Base-by-base conservation (phyloP, 2,113 vertebrate species). In the Cyphomyrus plagiostoma region DNA sequence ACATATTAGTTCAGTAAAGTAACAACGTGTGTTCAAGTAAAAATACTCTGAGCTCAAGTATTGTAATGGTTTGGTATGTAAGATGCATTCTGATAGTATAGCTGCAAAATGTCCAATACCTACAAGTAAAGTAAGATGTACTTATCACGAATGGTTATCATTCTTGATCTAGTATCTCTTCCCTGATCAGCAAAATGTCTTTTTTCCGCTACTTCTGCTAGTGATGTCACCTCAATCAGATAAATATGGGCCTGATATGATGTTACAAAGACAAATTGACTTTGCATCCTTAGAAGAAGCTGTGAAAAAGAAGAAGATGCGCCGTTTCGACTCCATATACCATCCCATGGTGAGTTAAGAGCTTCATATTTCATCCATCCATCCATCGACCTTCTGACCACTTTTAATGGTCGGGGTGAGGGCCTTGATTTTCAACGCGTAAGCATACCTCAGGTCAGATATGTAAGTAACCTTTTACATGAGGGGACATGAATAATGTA, bases 141-240 rank as follows among this genome's bases (percentile, higher is more conserved):
- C 53, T 46, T 88, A 87, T 87, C 85, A 53, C 5, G 3, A 53
- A 21, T 26, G 21, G 10, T 48, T 66, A 88, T 66, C 87, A 88
- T 3, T 30, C 19, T 19, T 66, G 53, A 88, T 53, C 52, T 88
- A 23, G 87, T 88, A 88, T 66, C 52, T 45, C 35, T 66, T 88
- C 66, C 39, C 62, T 15, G 62, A 19, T 48, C 45, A 62, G 56
- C 19, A 74, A 49, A 74, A 74, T 19, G 0, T 4, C 3, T 7
- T 62, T 42, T 88, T 88, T 70, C 42, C 46, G 42, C 23, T 45
- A n/a, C 21, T 74, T 48, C 13, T 74, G 56, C 62, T 74, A 45
- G 10, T 42, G 50, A 42, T 83, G 48, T 89, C 74, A 89, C 49
- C 8, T 45, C 13, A 35, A 83, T 83, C 89, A 84, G 89, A 89